A percentile compares a stretch with the other conserved stretches of the same genome.
These are phyloP conservation scores for Gastrophryne carolinensis DNA, from an alignment of 2,797 vertebrate genomes.

Conservation along the genomic window DNA sequence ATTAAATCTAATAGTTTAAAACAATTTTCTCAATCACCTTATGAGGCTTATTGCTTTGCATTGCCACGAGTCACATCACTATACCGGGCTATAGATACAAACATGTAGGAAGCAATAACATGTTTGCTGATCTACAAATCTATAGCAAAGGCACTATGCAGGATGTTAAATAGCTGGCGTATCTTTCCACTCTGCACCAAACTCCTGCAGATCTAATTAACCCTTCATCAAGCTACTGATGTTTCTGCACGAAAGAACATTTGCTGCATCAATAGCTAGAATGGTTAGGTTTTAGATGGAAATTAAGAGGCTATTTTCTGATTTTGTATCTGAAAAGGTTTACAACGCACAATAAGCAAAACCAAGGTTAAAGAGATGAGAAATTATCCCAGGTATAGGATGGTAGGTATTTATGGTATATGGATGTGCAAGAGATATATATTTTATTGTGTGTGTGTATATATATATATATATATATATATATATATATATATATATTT, in stretches of 20 bases:
- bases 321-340: not conserved
- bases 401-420: too few species aligned
- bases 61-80: not conserved
- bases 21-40: not conserved
- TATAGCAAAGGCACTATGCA: constrained; percentile 47
- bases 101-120: not conserved
- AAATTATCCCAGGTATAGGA: not conserved
- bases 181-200: constrained; percentile 82
- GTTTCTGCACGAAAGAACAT: not conserved
- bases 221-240: constrained; percentile 64
- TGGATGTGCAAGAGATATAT: too few species aligned
- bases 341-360: not conserved
- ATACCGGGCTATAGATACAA: not conserved
- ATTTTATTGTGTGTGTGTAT: too few species aligned
- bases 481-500: too few species aligned
- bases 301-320: not conserved
- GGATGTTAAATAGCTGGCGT: constrained; percentile 69
- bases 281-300: not conserved
- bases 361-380: not conserved
- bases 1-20: constrained; percentile 52
- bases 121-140: constrained; percentile 41
- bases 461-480: too few species aligned
- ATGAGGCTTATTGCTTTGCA: not conserved
- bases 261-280: not conserved
- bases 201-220: constrained; percentile 84